A percentile compares a stretch with the other conserved stretches of the same genome.
phyloP scores from a whole-genome alignment of 2,113 vertebrate species.

The Zapus hudsonius region DNA sequence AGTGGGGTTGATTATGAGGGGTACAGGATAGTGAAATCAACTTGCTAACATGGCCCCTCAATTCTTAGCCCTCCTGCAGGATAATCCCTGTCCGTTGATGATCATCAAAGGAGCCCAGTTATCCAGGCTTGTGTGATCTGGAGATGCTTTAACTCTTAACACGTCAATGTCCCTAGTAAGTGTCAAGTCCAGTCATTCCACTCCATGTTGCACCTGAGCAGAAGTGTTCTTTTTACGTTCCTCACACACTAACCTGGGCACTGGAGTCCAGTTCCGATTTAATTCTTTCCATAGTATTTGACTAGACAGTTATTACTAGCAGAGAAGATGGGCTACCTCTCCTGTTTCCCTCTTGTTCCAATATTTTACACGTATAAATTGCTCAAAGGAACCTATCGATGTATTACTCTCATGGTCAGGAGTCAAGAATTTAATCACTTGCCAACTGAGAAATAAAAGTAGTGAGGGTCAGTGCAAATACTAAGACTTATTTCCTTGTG shows the following conservation, averaged over 20 bases:
- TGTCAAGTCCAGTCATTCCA: neutral
- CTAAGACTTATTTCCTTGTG: neutral
- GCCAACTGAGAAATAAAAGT: neutral
- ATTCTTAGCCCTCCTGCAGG: neutral
- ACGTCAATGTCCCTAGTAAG: fast-evolving
- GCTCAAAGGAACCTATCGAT: neutral
- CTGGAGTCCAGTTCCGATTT: neutral
- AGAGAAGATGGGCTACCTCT: neutral
- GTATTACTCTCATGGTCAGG: neutral
- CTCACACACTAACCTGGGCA: neutral
- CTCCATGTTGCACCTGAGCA: neutral
- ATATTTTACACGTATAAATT: neutral
- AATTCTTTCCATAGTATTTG: neutral
- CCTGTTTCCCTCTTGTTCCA: neutral
- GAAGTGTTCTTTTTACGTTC: neutral
- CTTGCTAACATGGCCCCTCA: neutral
- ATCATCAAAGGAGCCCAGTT: neutral
- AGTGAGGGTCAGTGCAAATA: neutral
- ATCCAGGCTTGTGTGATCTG: neutral
- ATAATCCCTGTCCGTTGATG: neutral
- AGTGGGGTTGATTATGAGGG: neutral
- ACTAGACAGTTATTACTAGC: neutral
- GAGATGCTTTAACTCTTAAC: neutral
- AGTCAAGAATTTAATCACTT: neutral
- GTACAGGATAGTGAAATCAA: neutral